phyloP scores from a whole-genome alignment of 2,797 vertebrate species.

The Psittacula echo region DNA sequence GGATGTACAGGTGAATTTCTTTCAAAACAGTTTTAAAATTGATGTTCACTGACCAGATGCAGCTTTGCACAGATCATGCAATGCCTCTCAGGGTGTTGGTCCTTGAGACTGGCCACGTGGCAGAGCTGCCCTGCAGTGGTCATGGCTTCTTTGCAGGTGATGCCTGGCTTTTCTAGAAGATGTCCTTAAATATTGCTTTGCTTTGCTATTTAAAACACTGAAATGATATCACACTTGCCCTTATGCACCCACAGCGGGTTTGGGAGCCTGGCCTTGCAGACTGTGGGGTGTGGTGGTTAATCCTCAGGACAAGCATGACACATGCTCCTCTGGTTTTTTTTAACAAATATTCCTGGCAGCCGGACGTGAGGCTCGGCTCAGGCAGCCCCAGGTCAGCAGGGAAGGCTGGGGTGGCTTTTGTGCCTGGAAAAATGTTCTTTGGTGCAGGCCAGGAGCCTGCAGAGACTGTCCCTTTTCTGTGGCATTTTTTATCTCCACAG shows the following conservation, averaged over 20 bases:
- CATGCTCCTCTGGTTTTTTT: accelerated
- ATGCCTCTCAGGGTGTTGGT: neutral
- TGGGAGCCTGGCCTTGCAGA: neutral
- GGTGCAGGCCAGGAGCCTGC: neutral
- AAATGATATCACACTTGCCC: neutral
- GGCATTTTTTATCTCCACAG: neutral
- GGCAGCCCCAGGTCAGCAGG: neutral
- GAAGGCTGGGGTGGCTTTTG: neutral
- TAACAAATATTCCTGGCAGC: neutral
- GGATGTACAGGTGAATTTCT: neutral
- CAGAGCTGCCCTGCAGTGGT: neutral
- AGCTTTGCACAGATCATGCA: accelerated
- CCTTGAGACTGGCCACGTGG: accelerated
- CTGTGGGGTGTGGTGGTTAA: accelerated
- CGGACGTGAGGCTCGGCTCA: neutral
- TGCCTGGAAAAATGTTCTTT: neutral
- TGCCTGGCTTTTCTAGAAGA: neutral
- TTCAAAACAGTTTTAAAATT: neutral
- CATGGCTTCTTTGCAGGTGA: neutral
- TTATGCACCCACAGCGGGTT: accelerated
- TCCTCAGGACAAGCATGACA: accelerated
- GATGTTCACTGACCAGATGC: accelerated
- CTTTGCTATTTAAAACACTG: neutral
- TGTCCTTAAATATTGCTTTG: neutral
- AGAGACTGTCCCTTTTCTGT: neutral